Base-by-base conservation (phyloP, 2,797 vertebrate species). In the Melanotaenia nigrans region DNA sequence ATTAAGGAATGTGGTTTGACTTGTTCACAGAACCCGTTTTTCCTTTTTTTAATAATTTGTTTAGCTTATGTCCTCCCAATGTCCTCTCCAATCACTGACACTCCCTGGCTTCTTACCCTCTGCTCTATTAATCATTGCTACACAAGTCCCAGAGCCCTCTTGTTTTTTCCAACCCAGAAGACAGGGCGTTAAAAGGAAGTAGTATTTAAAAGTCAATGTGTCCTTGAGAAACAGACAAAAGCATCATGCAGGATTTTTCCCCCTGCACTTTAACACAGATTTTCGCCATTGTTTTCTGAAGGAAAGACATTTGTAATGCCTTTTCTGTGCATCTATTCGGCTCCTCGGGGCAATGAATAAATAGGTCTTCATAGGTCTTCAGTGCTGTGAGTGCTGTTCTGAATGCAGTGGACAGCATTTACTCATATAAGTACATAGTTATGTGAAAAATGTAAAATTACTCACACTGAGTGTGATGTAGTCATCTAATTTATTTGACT, bases 91-190 rank as follows among this genome's bases (percentile, higher is more conserved):
- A 11, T 16, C 58, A 56, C 59, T 51, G 55, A 38, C 45, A 60
- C 40, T 63, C 61, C 61, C 51, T 75, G 60, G 35, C 68, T 68
- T 61, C 11, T 61, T 64, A 47, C 25, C 68, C 61, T 61, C 72
- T 62, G 36, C 53, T 77, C 79, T 61, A 76, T 83, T 86, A 53
- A 85, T 89, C 78, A 85, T 38, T 49, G 47, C 47, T 49, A 32
- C 33, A 68, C 42, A 49, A 53, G 78, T 68, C 60, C 62, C 51
- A 30, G 16, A 40, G 71, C n/a, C 25, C 4, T 24, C 14, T 49
- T 72, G 36, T 38, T 47, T 49, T 51, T 9, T 30, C 10, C 16
- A 57, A 42, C 32, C 5, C 35, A 38, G 30, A 61, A 68, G n/a
- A 77, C 49, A 65, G 42, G 32, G 69, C 73, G 64, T 78, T 56